Evolutionary conservation across 2,113 vertebrate species (phyloP), one percentile per base, ranked within the genome.

Genomic region (Terrapene triunguis): DNA sequence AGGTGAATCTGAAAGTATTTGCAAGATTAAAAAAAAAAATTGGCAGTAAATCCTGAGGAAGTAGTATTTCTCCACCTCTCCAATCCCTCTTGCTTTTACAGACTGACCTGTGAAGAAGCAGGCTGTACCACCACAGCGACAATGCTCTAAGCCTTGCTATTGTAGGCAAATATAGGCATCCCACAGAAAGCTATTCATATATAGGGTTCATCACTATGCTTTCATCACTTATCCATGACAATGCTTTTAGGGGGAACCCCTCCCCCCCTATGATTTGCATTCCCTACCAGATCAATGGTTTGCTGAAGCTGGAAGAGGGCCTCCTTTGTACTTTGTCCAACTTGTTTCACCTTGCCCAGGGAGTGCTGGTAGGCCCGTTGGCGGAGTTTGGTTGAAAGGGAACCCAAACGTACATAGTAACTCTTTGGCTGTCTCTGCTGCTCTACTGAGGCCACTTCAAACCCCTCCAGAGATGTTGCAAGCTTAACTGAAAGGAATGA

Each of bases 331-430:
- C 82, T 69, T n/a, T 98, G 98, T 25, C 94, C 89, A 81, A 96
- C 97, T 5, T 72, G 59, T 4, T 92, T 97, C 16, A 98, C 98
- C 54, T 98, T 98, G 11, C 89, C 42, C 50, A 98, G 92, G 1
- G 98, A 99, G 72, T 96, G 98, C 62, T 98, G 93, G 2, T 98
- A 98, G 2, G 98, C 98, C 55, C 95, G 97, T 47, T 98, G 98
- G 35, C 97, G 98, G 62, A 99, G 97, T 83, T 98, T 98, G 44
- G 97, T 83, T 0, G 98, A 99, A 50, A 99, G 97, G 8, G 98
- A 98, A 11, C 99, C 98, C 97, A 99, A 92, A 21, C 98, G 98
- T n/a, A 99, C 97, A 5, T 98, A 99, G 96, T 98, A 99, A 96
- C 97, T 98, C 83, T 93, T 95, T 8, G 94, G 84, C 5, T n/a